These are phyloP conservation scores for Pristionchus mayeri DNA, from an alignment of 2,888 invertebrate genomes.

Conservation along the genomic window DNA sequence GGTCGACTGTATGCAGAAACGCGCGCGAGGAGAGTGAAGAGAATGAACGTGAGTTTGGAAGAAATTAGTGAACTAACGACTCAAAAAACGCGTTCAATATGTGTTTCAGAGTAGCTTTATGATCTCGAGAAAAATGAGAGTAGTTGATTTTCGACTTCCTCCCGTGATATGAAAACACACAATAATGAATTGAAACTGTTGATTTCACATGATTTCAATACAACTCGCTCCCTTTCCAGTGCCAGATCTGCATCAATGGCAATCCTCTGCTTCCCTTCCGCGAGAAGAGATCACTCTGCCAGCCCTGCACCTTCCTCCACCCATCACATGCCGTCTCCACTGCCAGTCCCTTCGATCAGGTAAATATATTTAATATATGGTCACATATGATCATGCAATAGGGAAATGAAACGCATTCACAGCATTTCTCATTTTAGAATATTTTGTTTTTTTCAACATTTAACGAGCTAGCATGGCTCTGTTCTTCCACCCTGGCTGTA, in stretches of 20 bases:
- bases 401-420: no score
- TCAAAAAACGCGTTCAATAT: no score
- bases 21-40: constrained; percentile 58
- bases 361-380: no score
- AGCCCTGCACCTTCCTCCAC: constrained; percentile 48
- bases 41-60: constrained; percentile 52
- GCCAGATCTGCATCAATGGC: constrained; percentile 65
- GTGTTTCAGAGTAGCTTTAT: no score
- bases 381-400: no score
- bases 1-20: constrained; percentile 48
- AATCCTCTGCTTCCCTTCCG: constrained; percentile 48
- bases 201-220: neutral
- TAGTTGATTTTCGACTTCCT: neutral
- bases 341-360: constrained; percentile 41
- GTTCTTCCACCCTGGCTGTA: no score
- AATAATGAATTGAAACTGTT: neutral
- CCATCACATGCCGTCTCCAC: constrained; percentile 17
- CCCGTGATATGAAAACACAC: no score
- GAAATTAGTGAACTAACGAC: no score
- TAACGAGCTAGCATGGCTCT: no score
- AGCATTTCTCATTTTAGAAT: no score
- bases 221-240: constrained; percentile 49
- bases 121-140: no score
- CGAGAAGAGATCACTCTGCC: constrained; percentile 51
- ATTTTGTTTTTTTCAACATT: no score